These are phyloP conservation scores for Dallia pectoralis DNA, from an alignment of 2,797 vertebrate genomes.

Conservation along the genomic window DNA sequence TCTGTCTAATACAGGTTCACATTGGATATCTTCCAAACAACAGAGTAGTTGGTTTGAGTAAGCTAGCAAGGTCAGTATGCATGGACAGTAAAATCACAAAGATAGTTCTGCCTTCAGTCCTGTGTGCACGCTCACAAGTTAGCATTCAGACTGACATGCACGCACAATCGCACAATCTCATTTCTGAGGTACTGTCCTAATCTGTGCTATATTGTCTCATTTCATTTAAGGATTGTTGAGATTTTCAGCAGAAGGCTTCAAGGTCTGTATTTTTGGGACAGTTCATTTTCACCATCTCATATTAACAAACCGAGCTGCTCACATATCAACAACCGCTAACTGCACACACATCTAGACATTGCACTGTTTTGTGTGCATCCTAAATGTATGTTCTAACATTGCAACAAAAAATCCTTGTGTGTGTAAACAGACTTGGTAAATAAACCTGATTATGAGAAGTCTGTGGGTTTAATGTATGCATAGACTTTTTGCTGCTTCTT, in stretches of 20 bases:
- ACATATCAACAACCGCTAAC: too few species aligned
- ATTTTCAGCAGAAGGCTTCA: constrained; percentile 79
- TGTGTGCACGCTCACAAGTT: neutral
- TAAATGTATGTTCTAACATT: too few species aligned
- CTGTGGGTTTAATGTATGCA: neutral
- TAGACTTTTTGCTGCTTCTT: neutral
- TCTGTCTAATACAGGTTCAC: constrained; percentile 60
- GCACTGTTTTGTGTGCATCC: too few species aligned
- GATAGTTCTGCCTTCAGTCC: neutral
- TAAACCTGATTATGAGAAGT: too few species aligned
- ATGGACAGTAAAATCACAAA: neutral
- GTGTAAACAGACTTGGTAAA: too few species aligned
- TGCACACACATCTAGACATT: too few species aligned
- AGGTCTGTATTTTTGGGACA: constrained; percentile 56
- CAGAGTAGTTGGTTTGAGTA: constrained; percentile 70
- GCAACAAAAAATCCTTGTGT: too few species aligned
- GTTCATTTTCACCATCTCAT: neutral
- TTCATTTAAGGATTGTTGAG: constrained; percentile 73
- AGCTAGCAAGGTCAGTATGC: constrained; percentile 67
- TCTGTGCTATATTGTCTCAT: neutral
- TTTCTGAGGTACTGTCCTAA: neutral
- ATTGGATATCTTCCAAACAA: constrained; percentile 74
- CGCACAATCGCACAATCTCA: neutral
- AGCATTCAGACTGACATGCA: neutral
- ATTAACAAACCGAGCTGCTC: neutral